A percentile compares a stretch with the other conserved stretches of the same genome.
Evolutionary conservation across 2,888 invertebrate genomes (phyloP).

Genomic region (Gibbula magus): DNA sequence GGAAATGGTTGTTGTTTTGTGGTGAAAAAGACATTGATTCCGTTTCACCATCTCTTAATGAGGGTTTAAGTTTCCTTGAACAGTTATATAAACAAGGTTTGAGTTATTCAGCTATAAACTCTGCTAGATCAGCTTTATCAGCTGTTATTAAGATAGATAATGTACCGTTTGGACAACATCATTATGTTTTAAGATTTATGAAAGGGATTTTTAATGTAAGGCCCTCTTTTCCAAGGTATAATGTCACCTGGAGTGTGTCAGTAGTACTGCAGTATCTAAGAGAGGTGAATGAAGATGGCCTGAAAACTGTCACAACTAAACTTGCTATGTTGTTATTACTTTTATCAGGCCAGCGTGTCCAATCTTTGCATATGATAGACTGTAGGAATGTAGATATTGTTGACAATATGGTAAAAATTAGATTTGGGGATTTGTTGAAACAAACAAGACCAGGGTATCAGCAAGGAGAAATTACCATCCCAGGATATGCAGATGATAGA

Average conservation of each 20-base stretch:
- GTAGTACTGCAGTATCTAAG: background rate
- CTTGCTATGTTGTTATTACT: conserved; percentile 5
- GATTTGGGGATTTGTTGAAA: conserved; percentile 29
- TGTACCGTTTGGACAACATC: background rate
- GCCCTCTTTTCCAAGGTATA: conserved; percentile 22
- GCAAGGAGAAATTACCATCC: background rate
- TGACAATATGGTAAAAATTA: conserved; percentile 4
- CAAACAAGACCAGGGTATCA: conserved; percentile 30
- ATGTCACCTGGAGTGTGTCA: conserved; percentile 9
- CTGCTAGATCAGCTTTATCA: conserved; percentile 9
- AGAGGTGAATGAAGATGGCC: background rate
- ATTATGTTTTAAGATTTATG: background rate
- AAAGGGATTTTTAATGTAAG: conserved; percentile 31
- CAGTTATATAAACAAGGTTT: background rate
- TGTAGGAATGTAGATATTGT: conserved; percentile 18
- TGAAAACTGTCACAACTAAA: background rate
- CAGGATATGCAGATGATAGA: background rate
- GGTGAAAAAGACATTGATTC: background rate
- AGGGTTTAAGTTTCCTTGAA: background rate
- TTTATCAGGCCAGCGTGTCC: conserved; percentile 25
- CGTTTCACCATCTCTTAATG: background rate
- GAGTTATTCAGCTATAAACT: conserved; percentile 16
- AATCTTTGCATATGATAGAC: conserved; percentile 25
- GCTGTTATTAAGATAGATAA: background rate
- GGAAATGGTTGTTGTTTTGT: background rate